Conservation (phyloP, 2,797 vertebrate species). For the Anas acuta region DNA sequence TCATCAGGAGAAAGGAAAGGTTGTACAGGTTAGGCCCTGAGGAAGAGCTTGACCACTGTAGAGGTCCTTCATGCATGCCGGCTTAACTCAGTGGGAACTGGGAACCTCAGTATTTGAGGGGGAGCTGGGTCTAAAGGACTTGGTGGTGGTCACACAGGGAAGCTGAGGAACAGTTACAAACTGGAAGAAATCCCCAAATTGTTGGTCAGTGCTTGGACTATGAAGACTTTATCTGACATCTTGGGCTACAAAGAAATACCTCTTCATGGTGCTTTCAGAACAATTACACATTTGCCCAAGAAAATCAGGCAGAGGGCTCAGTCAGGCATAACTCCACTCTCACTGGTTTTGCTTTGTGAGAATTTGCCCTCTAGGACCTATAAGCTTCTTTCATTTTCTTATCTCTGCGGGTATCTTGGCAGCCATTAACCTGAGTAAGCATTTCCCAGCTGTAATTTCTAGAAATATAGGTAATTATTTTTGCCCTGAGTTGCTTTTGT, state of each 20-base stretch:
- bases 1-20: background rate
- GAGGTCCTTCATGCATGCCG: background rate
- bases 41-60: background rate
- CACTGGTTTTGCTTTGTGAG: background rate
- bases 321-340: background rate
- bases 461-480: background rate
- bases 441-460: background rate
- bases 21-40: background rate
- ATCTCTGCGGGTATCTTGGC: background rate
- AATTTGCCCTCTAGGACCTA: background rate
- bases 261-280: background rate
- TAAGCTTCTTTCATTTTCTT: background rate
- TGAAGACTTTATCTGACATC: background rate
- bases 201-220: background rate
- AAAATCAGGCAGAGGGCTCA: background rate
- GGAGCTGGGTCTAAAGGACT: background rate
- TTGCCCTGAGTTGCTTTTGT: background rate
- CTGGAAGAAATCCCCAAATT: background rate
- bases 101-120: background rate
- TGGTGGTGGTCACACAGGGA: background rate
- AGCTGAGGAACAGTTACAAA: background rate
- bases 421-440: background rate
- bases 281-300: background rate
- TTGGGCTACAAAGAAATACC: background rate
- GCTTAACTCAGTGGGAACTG: background rate